Percentiles rank a stretch among this genome's conserved stretches.
Evolutionary conservation across 2,797 vertebrate species (phyloP).

Genomic region (Pangasius krempfi): DNA sequence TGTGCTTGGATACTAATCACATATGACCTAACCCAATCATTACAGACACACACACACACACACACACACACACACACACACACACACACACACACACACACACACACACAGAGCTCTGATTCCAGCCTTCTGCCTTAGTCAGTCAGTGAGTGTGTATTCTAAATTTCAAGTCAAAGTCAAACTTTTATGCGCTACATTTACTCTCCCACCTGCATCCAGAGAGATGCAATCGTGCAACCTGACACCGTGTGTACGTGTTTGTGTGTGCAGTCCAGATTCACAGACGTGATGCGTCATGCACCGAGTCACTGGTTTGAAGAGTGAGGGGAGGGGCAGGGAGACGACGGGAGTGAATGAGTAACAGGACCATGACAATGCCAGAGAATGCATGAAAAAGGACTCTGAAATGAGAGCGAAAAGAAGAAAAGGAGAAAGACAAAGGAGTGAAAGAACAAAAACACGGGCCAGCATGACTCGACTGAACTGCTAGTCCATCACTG

Average conservation of each 20-base stretch:
- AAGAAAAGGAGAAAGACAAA: constrained; percentile 17
- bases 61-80: constrained; percentile 21
- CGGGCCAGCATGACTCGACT: constrained; percentile 41
- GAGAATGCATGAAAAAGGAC: constrained; percentile 36
- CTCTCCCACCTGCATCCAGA: constrained; percentile 21
- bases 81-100: constrained; percentile 10
- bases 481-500: constrained; percentile 3
- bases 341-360: constrained; percentile 46
- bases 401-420: constrained; percentile 34
- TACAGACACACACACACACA: constrained; percentile 5
- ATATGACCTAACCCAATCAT: constrained; percentile 18
- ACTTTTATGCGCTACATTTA: not conserved
- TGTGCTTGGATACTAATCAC: constrained; percentile 34
- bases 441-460: constrained; percentile 47
- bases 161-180: not conserved
- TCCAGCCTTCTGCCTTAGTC: not conserved
- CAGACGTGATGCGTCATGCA: constrained; percentile 38
- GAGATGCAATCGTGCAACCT: constrained; percentile 25
- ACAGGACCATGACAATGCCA: constrained; percentile 48
- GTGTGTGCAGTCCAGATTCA: constrained; percentile 22
- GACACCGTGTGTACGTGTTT: constrained; percentile 1
- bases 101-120: constrained; percentile 6
- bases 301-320: constrained; percentile 36
- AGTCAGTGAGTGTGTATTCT: not conserved
- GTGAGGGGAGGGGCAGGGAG: not conserved